Conservation (phyloP, 2,113 vertebrate species). For the Zonotrichia leucophrys region DNA sequence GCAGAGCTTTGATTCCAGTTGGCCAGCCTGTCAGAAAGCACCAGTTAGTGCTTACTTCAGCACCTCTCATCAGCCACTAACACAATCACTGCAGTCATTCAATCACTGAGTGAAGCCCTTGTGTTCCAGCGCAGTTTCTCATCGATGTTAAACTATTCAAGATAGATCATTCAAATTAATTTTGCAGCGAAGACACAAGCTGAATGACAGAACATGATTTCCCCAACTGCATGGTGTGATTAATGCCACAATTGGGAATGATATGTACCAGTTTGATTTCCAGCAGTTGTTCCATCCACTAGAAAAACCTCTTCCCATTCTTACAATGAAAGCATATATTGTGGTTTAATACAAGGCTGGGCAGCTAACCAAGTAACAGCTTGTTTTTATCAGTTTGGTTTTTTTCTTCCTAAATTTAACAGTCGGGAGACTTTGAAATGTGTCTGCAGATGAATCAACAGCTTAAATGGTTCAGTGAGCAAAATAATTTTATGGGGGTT, state of each 20-base stretch:
- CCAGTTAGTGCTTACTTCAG: neutral
- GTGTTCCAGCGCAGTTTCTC: neutral
- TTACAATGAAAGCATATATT: neutral
- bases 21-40: neutral
- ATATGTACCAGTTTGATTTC: neutral
- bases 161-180: neutral
- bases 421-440: constrained; percentile 26
- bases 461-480: constrained; percentile 18
- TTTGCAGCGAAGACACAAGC: neutral
- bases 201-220: neutral
- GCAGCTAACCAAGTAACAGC: constrained; percentile 18
- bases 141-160: accelerated
- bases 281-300: neutral
- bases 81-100: neutral
- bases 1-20: neutral
- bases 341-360: neutral
- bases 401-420: neutral
- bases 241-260: neutral
- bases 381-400: neutral
- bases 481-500: constrained; percentile 16
- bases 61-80: neutral
- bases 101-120: neutral
- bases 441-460: constrained; percentile 23
- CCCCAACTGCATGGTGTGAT: neutral
- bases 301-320: neutral